Conservation (phyloP, 1,140 invertebrate genomes). For the Meloidogyne chitwoodi region DNA sequence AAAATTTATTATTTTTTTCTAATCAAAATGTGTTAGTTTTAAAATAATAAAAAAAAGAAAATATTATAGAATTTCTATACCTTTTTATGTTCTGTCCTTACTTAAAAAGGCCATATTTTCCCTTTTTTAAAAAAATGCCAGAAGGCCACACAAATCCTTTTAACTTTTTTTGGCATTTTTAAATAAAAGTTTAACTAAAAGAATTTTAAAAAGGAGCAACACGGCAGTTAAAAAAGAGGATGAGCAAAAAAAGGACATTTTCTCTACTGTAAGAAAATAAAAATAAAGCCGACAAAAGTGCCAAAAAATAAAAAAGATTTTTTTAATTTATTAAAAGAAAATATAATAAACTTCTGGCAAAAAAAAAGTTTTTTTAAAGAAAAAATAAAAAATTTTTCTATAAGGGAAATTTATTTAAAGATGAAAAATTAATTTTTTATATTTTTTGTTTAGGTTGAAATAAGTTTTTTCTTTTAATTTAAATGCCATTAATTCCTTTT, state of each 20-base stretch:
- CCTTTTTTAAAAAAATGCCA: too few species aligned
- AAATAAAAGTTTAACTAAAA: background rate
- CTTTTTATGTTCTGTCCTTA: too few species aligned
- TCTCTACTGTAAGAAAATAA: background rate
- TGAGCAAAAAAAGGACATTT: background rate
- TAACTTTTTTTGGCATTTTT: background rate
- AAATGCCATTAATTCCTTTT: too few species aligned
- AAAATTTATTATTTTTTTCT: too few species aligned
- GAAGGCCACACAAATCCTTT: background rate
- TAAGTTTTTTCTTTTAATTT: too few species aligned
- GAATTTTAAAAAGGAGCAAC: background rate
- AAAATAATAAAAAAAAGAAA: too few species aligned
- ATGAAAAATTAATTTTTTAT: too few species aligned
- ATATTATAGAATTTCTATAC: too few species aligned
- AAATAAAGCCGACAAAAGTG: background rate
- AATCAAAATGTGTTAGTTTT: too few species aligned
- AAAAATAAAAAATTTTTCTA: background rate
- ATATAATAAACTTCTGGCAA: background rate
- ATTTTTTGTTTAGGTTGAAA: too few species aligned
- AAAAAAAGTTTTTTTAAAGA: background rate
- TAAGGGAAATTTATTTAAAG: background rate
- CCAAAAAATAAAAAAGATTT: background rate
- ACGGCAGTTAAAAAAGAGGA: background rate
- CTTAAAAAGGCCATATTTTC: too few species aligned
- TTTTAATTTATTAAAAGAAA: background rate